Percentiles rank a stretch among this genome's conserved stretches.
These are phyloP conservation scores for Hirtodrosophila alboralis DNA, from an alignment of 2,888 invertebrate species.

Conservation along the genomic window DNA sequence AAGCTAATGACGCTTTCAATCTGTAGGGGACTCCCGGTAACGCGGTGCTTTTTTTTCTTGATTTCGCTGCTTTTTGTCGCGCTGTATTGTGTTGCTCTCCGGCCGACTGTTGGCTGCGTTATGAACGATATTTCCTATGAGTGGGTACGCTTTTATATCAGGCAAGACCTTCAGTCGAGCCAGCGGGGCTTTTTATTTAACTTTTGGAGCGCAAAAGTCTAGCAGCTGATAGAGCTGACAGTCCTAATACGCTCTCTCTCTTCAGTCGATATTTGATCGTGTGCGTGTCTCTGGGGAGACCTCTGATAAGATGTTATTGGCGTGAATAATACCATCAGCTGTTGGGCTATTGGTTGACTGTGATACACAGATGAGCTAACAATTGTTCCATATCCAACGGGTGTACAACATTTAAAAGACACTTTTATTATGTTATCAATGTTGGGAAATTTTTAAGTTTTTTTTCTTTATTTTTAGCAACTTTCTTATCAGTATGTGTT, in stretches of 20 bases:
- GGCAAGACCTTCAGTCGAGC: conserved; percentile 5
- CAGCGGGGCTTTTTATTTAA: conserved; percentile 58
- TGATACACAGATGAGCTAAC: conserved; percentile 1
- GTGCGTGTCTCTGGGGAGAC: conserved; percentile 28
- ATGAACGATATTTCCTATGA: conserved; percentile 47
- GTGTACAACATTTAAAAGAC: not conserved
- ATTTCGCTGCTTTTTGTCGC: conserved; percentile 4
- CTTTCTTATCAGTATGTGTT: conserved; percentile 52
- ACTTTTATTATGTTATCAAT: conserved; percentile 28
- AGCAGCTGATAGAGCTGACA: conserved; percentile 22
- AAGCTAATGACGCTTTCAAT: conserved; percentile 27
- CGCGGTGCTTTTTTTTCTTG: conserved; percentile 27
- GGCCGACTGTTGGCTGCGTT: conserved; percentile 31
- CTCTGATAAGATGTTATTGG: conserved; percentile 28
- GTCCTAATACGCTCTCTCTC: conserved; percentile 11
- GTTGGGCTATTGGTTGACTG: conserved; percentile 8
- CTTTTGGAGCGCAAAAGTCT: conserved; percentile 18
- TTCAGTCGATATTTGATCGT: conserved; percentile 13
- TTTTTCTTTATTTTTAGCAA: conserved; percentile 12
- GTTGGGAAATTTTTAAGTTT: conserved; percentile 11
- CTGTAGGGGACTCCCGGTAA: conserved; percentile 50
- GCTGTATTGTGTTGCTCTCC: conserved; percentile 24
- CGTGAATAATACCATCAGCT: conserved; percentile 47
- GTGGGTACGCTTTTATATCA: conserved; percentile 60
- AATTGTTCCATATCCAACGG: conserved; percentile 9